Percentiles rank a stretch among this genome's conserved stretches.
Conservation (phyloP, 2,888 invertebrate species). For the Smittia sp. region DNA sequence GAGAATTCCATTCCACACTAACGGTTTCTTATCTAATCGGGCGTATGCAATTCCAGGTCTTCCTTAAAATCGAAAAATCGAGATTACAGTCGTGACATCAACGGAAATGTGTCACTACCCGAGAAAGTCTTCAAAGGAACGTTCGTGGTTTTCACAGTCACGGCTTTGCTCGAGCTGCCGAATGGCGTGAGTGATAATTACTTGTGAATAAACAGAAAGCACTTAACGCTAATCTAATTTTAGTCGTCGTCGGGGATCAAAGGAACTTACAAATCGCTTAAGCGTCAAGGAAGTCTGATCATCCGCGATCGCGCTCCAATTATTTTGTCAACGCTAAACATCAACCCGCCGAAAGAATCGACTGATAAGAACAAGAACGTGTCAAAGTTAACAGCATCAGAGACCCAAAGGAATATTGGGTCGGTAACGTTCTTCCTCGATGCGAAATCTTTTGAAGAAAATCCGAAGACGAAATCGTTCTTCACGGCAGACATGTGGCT, state of each 20-base stretch:
- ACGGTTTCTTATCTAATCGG: background rate
- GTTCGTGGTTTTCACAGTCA: slow-evolving; percentile 54
- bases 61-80: slow-evolving; percentile 46
- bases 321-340: background rate
- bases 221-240: slow-evolving; percentile 48
- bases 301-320: slow-evolving; percentile 20
- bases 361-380: slow-evolving; percentile 43
- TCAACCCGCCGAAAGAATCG: slow-evolving; percentile 12
- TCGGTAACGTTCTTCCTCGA: slow-evolving; percentile 54
- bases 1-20: background rate
- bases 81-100: slow-evolving; percentile 43
- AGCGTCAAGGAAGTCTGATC: slow-evolving; percentile 50
- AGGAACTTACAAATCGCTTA: slow-evolving; percentile 44
- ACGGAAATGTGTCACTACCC: slow-evolving; percentile 44
- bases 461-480: slow-evolving; percentile 46
- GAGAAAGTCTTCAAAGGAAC: slow-evolving; percentile 52
- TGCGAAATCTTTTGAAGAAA: slow-evolving; percentile 51
- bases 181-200: slow-evolving; percentile 47
- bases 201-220: background rate
- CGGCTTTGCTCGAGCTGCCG: slow-evolving; percentile 52
- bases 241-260: slow-evolving; percentile 33
- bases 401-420: slow-evolving; percentile 52
- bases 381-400: slow-evolving; percentile 49
- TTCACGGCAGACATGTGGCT: slow-evolving; percentile 52
- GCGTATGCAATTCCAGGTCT: slow-evolving; percentile 44